Evolutionary conservation across 1,140 invertebrate genomes (phyloP).

Genomic region (Pseudomyrmex flavicornis): DNA sequence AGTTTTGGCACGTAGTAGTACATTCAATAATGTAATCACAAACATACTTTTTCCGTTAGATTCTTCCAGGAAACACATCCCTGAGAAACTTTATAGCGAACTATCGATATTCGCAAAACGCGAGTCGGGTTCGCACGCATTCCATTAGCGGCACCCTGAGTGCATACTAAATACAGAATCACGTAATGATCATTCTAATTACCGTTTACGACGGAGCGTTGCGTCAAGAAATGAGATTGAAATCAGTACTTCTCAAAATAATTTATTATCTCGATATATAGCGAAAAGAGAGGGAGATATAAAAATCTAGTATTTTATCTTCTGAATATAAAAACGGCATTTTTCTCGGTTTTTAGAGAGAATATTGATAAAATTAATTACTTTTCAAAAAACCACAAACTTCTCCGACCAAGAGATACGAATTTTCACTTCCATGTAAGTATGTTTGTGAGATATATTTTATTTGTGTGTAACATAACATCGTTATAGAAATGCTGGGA

Average conservation of each 20-base stretch:
- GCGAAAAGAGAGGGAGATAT: not conserved
- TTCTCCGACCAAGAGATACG: not conserved
- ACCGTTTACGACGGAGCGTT: not conserved
- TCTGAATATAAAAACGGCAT: not conserved
- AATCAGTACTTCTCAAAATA: not conserved
- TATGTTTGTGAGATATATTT: not conserved
- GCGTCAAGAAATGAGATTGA: not conserved
- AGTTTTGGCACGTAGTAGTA: slow-evolving; percentile 3
- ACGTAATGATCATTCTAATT: slow-evolving; percentile 30
- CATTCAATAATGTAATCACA: slow-evolving; percentile 18
- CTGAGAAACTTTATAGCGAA: slow-evolving; percentile 3
- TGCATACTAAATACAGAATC: slow-evolving; percentile 7
- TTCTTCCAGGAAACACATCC: slow-evolving; percentile 14
- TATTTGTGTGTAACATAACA: not conserved
- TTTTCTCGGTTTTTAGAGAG: too few species aligned
- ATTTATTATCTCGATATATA: not conserved
- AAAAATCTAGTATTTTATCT: not conserved
- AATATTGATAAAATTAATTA: not conserved
- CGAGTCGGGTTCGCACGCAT: slow-evolving; percentile 16
- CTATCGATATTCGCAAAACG: slow-evolving; percentile 26
- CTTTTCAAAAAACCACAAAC: not conserved
- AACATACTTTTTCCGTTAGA: slow-evolving; percentile 17
- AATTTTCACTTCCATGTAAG: slow-evolving; percentile 6
- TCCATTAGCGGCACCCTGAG: slow-evolving; percentile 7
- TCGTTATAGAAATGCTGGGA: not conserved